Evolutionary conservation across 2,797 vertebrate species (phyloP).

Genomic region (Alauda arvensis): DNA sequence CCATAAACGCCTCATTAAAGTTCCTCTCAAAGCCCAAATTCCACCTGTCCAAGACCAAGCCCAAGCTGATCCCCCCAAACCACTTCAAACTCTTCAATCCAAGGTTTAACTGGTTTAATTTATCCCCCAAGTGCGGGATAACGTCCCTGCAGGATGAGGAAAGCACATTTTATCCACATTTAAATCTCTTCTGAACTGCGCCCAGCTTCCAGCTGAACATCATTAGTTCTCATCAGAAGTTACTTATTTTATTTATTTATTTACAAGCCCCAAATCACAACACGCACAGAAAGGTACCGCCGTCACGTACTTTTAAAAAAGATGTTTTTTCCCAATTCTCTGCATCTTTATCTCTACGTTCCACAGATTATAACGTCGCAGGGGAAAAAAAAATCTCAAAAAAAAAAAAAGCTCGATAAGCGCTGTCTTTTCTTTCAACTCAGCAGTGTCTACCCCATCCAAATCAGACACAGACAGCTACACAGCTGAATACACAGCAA

Average conservation of each 20-base stretch:
- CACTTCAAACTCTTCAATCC: neutral
- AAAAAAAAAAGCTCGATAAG: neutral
- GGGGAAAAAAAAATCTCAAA: neutral
- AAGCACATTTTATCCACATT: neutral
- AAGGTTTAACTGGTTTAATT: neutral
- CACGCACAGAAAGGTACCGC: accelerated
- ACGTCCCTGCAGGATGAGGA: accelerated
- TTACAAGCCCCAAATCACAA: neutral
- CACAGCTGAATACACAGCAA: neutral
- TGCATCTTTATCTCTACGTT: neutral
- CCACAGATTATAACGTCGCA: neutral
- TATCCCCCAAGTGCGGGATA: neutral
- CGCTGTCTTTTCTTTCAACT: neutral
- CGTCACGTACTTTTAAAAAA: accelerated
- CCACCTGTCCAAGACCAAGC: neutral
- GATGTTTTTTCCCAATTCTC: accelerated
- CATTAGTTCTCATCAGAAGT: neutral
- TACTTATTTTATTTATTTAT: neutral
- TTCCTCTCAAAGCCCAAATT: neutral
- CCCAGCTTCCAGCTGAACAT: neutral
- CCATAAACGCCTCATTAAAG: accelerated
- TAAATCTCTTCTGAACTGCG: neutral
- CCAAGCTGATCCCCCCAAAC: accelerated
- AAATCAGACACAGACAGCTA: neutral
- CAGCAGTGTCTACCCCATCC: neutral